Conservation (phyloP, 2,113 vertebrate species). For the Anas platyrhynchos region DNA sequence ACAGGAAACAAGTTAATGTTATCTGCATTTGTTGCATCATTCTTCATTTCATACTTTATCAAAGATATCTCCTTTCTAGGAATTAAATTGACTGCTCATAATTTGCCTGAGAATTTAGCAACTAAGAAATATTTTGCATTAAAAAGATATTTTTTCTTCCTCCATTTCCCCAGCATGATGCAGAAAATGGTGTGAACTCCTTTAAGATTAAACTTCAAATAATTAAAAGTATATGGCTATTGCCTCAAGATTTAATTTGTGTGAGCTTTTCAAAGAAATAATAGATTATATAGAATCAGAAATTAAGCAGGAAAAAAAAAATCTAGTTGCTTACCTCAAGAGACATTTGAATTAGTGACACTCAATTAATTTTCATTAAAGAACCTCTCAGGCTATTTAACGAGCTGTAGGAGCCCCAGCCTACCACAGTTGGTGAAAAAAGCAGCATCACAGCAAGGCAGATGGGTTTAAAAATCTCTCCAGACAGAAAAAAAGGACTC, state of each 20-base stretch:
- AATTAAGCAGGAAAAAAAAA: not conserved
- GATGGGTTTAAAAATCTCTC: not conserved
- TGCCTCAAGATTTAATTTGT: not conserved
- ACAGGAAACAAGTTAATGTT: not conserved
- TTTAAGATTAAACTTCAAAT: not conserved
- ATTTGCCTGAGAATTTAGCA: not conserved
- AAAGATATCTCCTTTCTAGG: constrained; percentile 37
- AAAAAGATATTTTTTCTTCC: not conserved
- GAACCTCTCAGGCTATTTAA: not conserved
- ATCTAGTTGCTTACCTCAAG: not conserved
- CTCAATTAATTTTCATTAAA: not conserved
- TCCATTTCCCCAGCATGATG: not conserved
- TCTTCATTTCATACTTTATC: not conserved
- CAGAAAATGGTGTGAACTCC: not conserved
- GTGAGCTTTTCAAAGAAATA: not conserved
- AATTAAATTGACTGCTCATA: not conserved
- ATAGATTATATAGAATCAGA: not conserved
- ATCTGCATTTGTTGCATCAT: constrained; percentile 54
- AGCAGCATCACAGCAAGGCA: not conserved
- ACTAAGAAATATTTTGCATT: not conserved
- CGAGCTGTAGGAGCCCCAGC: not conserved
- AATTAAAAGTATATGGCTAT: not conserved
- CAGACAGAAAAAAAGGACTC: not conserved
- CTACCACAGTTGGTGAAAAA: rapidly evolving
- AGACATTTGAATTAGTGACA: not conserved